A percentile compares a stretch with the other conserved stretches of the same genome.
Evolutionary conservation across 2,888 invertebrate species (phyloP).

Genomic region (Cerastoderma edule): DNA sequence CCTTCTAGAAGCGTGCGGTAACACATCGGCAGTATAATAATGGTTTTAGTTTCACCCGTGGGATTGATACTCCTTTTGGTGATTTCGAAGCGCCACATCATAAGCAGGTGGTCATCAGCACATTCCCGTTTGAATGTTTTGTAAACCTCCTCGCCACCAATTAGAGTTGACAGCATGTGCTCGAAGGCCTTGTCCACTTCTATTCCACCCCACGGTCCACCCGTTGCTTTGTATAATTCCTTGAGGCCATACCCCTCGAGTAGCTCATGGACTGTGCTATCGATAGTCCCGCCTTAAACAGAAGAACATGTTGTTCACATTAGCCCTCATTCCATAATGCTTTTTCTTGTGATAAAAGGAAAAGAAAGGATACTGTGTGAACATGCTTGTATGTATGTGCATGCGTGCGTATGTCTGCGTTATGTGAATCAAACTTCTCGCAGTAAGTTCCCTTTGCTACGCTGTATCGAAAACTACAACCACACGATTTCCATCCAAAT

Average conservation of each 20-base stretch:
- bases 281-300: conserved; percentile 11
- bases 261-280: conserved; percentile 8
- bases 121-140: conserved; percentile 4
- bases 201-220: conserved; percentile 15
- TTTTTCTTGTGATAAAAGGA: too few species aligned
- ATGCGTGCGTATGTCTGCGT: too few species aligned
- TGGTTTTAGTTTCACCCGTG: background rate
- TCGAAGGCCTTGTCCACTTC: conserved; percentile 10
- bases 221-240: conserved; percentile 10
- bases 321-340: too few species aligned
- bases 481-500: too few species aligned
- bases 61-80: conserved; percentile 5
- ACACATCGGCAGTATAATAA: conserved; percentile 2
- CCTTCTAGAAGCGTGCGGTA: background rate
- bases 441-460: too few species aligned
- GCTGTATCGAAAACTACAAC: too few species aligned
- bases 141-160: conserved; percentile 5
- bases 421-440: too few species aligned
- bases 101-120: conserved; percentile 5
- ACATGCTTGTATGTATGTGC: too few species aligned
- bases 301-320: too few species aligned
- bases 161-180: background rate
- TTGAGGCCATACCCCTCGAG: background rate
- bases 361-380: too few species aligned
- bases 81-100: conserved; percentile 3